A percentile compares a stretch with the other conserved stretches of the same genome.
phyloP scores from a whole-genome alignment of 2,888 invertebrate species.

The Brachylomia viminalis region DNA sequence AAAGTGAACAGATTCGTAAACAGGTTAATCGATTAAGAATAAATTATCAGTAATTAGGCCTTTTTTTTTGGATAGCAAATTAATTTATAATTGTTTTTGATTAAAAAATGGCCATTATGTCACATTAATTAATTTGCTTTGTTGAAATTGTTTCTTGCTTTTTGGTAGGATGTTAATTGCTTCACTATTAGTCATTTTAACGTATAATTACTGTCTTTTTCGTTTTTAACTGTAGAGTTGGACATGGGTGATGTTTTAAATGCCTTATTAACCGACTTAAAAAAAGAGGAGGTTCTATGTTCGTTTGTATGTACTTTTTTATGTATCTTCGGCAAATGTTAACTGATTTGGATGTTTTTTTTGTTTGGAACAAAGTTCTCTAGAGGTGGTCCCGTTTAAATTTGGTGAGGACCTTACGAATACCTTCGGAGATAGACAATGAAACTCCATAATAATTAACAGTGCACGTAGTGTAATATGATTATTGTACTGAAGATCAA shows the following conservation, averaged over 20 bases:
- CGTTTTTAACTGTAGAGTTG: background rate
- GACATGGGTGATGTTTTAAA: background rate
- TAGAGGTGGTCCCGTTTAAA: background rate
- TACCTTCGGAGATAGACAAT: background rate
- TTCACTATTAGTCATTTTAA: background rate
- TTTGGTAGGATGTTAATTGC: conserved; percentile 21
- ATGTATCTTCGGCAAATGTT: background rate
- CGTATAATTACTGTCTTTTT: background rate
- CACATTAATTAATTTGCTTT: conserved; percentile 20
- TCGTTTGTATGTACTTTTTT: background rate
- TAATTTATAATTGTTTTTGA: conserved; percentile 17
- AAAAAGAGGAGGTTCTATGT: too few species aligned
- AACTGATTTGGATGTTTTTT: background rate
- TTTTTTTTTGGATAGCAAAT: conserved; percentile 7
- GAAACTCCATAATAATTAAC: background rate
- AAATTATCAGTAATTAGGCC: conserved; percentile 22
- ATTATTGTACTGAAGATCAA: background rate
- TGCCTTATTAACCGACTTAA: background rate
- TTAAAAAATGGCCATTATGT: conserved; percentile 9
- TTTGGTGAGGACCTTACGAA: background rate
- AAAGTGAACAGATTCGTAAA: conserved; percentile 21
- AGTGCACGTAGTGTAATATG: background rate
- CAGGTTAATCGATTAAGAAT: conserved; percentile 24
- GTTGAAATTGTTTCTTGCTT: background rate
- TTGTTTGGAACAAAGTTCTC: background rate